Percentiles rank a stretch among this genome's conserved stretches.
Conservation (phyloP, 2,888 invertebrate genomes). For the Rhingia campestris region DNA sequence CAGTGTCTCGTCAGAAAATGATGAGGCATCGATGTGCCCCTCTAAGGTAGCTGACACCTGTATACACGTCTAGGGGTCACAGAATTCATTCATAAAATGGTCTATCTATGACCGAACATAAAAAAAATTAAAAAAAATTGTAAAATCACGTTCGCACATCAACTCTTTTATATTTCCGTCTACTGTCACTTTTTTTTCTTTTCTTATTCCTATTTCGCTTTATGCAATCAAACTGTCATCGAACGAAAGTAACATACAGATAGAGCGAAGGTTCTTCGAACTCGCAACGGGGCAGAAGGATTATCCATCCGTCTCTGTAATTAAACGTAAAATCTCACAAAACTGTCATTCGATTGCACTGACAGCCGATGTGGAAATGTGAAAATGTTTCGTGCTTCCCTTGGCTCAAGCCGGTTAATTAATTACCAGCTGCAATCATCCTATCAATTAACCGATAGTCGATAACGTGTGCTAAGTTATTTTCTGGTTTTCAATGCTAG, state of each 20-base stretch:
- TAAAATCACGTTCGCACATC: constrained; percentile 34
- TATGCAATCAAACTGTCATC: constrained; percentile 1
- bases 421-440: constrained; percentile 65
- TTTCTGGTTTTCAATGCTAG: constrained; percentile 32
- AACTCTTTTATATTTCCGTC: constrained; percentile 45
- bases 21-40: neutral
- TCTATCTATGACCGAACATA: neutral
- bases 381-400: neutral
- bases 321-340: constrained; percentile 22
- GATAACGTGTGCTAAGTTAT: constrained; percentile 62
- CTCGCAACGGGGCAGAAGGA: neutral
- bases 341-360: constrained; percentile 50
- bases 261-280: constrained; percentile 19
- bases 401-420: constrained; percentile 53
- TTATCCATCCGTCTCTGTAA: constrained; percentile 32
- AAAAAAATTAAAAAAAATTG: neutral
- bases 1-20: constrained; percentile 52
- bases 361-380: neutral
- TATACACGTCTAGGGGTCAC: constrained; percentile 9
- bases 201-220: neutral
- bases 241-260: neutral
- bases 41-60: constrained; percentile 17
- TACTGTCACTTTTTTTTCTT: neutral
- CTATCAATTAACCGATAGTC: constrained; percentile 69
- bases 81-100: constrained; percentile 13